Evolutionary conservation across 2,888 invertebrate species (phyloP).

Genomic region (Nomada hirtipes): DNA sequence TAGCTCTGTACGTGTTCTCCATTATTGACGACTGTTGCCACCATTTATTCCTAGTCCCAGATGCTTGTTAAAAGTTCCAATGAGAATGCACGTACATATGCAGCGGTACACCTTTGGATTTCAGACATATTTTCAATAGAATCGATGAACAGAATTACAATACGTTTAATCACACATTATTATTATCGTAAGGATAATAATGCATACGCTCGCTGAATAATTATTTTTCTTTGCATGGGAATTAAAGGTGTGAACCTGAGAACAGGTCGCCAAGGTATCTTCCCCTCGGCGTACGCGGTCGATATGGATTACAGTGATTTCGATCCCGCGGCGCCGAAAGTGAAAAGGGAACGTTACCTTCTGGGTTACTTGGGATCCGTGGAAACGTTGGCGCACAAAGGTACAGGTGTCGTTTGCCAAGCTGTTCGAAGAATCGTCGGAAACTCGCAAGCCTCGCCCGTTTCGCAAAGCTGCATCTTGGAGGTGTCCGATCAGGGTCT

Average conservation of each 20-base stretch:
- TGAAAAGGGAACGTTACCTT: constrained; percentile 94
- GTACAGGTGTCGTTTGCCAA: constrained; percentile 97
- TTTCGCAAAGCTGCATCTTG: constrained; percentile 93
- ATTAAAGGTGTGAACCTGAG: constrained; percentile 95
- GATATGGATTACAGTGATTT: constrained; percentile 99
- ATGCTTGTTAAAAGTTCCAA: too few species aligned
- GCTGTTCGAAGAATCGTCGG: constrained; percentile 95
- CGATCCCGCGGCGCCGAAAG: constrained; percentile 93
- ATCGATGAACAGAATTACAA: too few species aligned
- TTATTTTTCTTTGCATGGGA: constrained; percentile 15
- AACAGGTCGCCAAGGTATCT: constrained; percentile 96
- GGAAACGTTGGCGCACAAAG: constrained; percentile 98
- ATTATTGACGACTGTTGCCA: too few species aligned
- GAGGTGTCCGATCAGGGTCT: constrained; percentile 98
- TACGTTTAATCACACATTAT: too few species aligned
- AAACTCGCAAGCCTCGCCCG: constrained; percentile 88
- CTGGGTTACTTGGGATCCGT: constrained; percentile 98
- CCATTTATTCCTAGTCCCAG: too few species aligned
- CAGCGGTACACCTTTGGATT: too few species aligned
- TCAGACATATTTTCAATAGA: too few species aligned
- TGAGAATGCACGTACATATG: too few species aligned
- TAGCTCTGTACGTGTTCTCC: too few species aligned
- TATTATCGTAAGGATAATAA: too few species aligned
- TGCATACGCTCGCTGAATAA: neutral
- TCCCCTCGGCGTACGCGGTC: constrained; percentile 98